These are phyloP conservation scores for Fulica atra DNA, from an alignment of 2,113 vertebrate species.

Conservation along the genomic window DNA sequence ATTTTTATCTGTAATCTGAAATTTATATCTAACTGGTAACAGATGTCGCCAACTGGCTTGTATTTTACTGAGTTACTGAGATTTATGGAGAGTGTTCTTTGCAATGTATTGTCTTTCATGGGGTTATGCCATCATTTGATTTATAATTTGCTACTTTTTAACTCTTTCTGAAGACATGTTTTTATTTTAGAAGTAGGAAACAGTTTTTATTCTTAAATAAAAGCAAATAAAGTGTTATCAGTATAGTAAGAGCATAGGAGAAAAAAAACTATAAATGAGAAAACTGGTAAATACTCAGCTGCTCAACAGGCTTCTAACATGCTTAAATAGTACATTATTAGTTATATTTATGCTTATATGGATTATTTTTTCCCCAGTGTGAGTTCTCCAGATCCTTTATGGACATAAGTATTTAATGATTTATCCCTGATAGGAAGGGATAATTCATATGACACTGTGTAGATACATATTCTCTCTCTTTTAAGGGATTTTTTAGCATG, in stretches of 20 bases:
- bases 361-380: neutral
- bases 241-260: neutral
- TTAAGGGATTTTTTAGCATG: neutral
- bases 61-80: constrained; percentile 58
- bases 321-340: neutral
- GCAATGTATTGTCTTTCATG: constrained; percentile 65
- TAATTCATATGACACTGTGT: neutral
- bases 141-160: constrained; percentile 73
- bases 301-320: neutral
- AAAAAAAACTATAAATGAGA: neutral
- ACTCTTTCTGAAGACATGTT: constrained; percentile 45
- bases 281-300: neutral
- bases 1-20: constrained; percentile 76
- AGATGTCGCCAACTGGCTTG: constrained; percentile 75
- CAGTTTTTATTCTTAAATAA: neutral
- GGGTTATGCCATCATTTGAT: constrained; percentile 61
- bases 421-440: neutral
- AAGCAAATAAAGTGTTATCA: neutral
- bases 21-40: constrained; percentile 75
- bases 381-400: neutral
- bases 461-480: neutral
- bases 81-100: constrained; percentile 67
- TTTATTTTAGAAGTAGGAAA: constrained; percentile 43
- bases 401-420: neutral
- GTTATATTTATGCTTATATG: neutral